phyloP scores from a whole-genome alignment of 2,888 invertebrate species.

The Didymodactylos carnosus region DNA sequence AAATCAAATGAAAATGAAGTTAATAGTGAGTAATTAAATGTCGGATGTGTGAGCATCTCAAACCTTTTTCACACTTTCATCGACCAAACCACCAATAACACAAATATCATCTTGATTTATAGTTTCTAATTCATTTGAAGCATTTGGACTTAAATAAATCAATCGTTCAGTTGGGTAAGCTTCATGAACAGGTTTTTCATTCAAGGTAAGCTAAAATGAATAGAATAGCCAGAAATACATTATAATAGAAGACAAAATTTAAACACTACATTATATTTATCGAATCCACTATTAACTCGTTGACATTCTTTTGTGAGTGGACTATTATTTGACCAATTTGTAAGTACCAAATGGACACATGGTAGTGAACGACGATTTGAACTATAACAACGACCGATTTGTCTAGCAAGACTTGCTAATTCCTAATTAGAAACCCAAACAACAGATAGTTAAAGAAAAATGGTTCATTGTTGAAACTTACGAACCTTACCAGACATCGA shows the following conservation, averaged over 20 bases:
- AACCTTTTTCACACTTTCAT: constrained; percentile 7
- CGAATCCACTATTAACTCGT: constrained; percentile 4
- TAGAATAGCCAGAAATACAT: too few species aligned
- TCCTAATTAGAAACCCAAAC: background rate
- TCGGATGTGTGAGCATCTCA: background rate
- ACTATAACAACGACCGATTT: constrained; percentile 9
- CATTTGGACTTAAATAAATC: constrained; percentile 10
- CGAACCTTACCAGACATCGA: background rate
- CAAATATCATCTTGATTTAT: background rate
- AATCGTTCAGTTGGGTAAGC: background rate
- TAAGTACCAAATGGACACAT: background rate
- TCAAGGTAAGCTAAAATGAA: background rate
- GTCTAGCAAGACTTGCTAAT: constrained; percentile 3
- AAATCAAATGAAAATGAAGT: background rate
- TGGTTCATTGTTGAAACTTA: too few species aligned
- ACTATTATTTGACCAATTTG: background rate
- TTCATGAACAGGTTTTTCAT: background rate
- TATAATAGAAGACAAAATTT: background rate
- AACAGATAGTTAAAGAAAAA: too few species aligned
- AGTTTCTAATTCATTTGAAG: background rate
- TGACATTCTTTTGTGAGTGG: constrained; percentile 1
- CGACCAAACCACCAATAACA: constrained; percentile 10
- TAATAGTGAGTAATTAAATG: too few species aligned
- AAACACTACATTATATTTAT: background rate
- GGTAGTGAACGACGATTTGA: background rate